These are phyloP conservation scores for Cryptus viduatorius DNA, from an alignment of 2,888 invertebrate genomes.

Conservation along the genomic window DNA sequence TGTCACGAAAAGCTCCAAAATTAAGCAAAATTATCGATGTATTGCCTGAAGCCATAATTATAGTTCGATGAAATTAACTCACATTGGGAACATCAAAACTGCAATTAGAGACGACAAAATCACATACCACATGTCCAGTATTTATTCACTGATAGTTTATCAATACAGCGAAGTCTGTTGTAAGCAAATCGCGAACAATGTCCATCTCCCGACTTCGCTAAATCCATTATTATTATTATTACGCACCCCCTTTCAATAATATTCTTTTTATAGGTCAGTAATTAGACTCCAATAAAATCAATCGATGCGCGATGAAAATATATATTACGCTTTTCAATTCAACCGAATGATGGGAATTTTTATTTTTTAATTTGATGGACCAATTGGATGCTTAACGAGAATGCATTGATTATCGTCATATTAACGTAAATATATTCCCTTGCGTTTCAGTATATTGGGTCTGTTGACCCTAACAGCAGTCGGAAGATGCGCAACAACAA, in stretches of 20 bases:
- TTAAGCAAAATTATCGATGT: not conserved
- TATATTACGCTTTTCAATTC: no score
- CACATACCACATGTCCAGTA: not conserved
- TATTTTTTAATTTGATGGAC: not conserved
- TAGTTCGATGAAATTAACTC: not conserved
- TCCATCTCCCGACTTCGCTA: not conserved
- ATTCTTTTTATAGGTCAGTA: not conserved
- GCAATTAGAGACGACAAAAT: not conserved
- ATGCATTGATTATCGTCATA: not conserved
- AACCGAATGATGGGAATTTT: not conserved
- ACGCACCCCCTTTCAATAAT: not conserved
- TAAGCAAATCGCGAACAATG: not conserved
- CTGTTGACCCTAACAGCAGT: slow-evolving; percentile 54
- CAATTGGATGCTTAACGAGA: not conserved
- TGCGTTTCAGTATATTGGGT: slow-evolving; percentile 35
- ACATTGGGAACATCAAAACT: not conserved
- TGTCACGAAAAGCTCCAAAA: not conserved
- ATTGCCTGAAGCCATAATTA: not conserved
- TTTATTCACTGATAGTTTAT: not conserved
- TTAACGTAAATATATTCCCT: not conserved
- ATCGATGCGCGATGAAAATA: not conserved
- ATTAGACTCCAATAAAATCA: not conserved
- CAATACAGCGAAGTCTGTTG: not conserved
- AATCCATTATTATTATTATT: not conserved
- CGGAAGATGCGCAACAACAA: slow-evolving; percentile 37